Evolutionary conservation across 2,113 vertebrate genomes (phyloP), one percentile per base, ranked within the genome.

Genomic region (Perca fluviatilis): DNA sequence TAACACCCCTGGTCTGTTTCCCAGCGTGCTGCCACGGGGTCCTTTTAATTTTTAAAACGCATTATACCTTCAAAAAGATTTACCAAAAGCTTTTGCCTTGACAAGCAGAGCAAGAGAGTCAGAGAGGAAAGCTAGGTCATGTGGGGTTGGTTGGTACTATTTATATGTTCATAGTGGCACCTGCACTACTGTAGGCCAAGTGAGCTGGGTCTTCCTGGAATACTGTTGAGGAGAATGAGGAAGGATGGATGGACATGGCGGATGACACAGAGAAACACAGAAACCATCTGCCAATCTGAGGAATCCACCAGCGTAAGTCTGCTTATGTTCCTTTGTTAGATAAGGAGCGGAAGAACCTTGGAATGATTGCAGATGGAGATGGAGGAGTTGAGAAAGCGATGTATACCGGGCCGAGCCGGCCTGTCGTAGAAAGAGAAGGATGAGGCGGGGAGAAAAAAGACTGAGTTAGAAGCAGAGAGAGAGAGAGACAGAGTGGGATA

Each of bases 11-110:
- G 74, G 74, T 62, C 76, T 71, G 33, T 60, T 77, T 78, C 81
- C 80, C 58, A 51, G 47, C 9, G 5, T 23, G 36, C 43, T 46
- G 40, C 57, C 69, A 76, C 58, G 3, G 71, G 57, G 30, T 74
- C 47, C 30, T 74, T 92, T 74, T 92, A 54, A 46, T 88, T 89
- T 91, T 92, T 91, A 90, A 88, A 93, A 86, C 63, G 43, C 57
- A 63, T 74, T 62, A 65, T 65, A 70, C 76, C 86, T 78, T 80
- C 30, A 71, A 83, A 92, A 91, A 88, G 84, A 79, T 81, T 67
- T 78, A 89, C 36, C 66, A 43, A 76, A 51, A 53, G 70, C 65
- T 76, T 73, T 84, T 69, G 36, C 63, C 67, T 62, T 53, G 58
- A 80, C 53, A 53, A 53, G 64, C 56, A 61, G 25, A 14, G 25